phyloP scores from a whole-genome alignment of 2,888 invertebrate genomes.

The Agonopterix subpropinquella region DNA sequence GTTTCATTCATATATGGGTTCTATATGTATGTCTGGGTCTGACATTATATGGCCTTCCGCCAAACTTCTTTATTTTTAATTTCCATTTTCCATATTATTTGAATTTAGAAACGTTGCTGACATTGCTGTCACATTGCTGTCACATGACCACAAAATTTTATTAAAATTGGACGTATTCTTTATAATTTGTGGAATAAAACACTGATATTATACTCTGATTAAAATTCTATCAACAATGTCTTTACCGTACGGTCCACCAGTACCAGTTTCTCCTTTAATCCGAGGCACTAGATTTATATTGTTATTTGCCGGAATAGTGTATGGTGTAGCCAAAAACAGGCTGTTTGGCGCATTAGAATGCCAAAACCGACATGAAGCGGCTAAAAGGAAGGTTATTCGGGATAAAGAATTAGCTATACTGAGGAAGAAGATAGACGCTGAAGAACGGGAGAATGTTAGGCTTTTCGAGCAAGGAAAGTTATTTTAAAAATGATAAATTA shows the following conservation, averaged over 20 bases:
- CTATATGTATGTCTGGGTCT: too few species aligned
- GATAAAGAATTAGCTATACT: conserved; percentile 40
- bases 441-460: conserved; percentile 40
- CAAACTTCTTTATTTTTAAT: too few species aligned
- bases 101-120: too few species aligned
- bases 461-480: conserved; percentile 49
- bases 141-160: too few species aligned
- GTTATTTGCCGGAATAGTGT: conserved; percentile 51
- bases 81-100: too few species aligned
- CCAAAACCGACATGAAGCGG: conserved; percentile 31
- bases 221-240: not conserved
- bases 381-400: conserved; percentile 41
- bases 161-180: too few species aligned
- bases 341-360: conserved; percentile 27
- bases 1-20: too few species aligned
- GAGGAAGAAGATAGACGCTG: conserved; percentile 39
- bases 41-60: too few species aligned
- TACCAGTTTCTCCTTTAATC: conserved; percentile 58
- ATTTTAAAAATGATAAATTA: conserved; percentile 15
- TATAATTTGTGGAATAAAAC: too few species aligned
- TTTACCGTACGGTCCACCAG: conserved; percentile 47
- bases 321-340: conserved; percentile 43
- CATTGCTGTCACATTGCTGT: too few species aligned
- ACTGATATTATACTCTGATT: not conserved
- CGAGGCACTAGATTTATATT: conserved; percentile 47